Evolutionary conservation across 2,888 invertebrate genomes (phyloP).

Genomic region (Teleogryllus oceanicus): DNA sequence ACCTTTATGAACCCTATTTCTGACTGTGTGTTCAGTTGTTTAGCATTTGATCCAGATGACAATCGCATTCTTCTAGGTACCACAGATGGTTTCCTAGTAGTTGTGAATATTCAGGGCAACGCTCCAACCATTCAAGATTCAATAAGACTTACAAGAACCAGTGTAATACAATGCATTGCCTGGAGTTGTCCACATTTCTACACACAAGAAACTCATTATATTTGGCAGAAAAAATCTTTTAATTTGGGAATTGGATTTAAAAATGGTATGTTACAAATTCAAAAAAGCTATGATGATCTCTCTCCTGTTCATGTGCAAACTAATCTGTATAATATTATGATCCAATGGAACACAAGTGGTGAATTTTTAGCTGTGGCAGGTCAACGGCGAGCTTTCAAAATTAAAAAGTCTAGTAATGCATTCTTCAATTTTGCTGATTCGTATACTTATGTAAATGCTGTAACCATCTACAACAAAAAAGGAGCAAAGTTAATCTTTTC

Average conservation of each 20-base stretch:
- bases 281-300: background rate
- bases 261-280: background rate
- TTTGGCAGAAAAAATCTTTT: background rate
- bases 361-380: background rate
- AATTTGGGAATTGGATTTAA: background rate
- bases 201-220: background rate
- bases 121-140: background rate
- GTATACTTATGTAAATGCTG: background rate
- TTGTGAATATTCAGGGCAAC: background rate
- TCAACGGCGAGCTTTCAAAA: background rate
- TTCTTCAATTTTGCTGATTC: background rate
- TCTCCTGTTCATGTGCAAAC: background rate
- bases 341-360: background rate
- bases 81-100: background rate
- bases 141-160: background rate
- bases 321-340: background rate
- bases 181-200: background rate
- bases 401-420: background rate
- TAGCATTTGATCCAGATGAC: background rate
- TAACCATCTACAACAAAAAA: background rate
- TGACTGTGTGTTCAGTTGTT: background rate
- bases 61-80: background rate
- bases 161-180: background rate
- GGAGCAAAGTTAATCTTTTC: background rate
- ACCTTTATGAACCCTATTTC: background rate